These are phyloP conservation scores for Drosophila melanosoma DNA, from an alignment of 2,888 invertebrate species.

Conservation along the genomic window DNA sequence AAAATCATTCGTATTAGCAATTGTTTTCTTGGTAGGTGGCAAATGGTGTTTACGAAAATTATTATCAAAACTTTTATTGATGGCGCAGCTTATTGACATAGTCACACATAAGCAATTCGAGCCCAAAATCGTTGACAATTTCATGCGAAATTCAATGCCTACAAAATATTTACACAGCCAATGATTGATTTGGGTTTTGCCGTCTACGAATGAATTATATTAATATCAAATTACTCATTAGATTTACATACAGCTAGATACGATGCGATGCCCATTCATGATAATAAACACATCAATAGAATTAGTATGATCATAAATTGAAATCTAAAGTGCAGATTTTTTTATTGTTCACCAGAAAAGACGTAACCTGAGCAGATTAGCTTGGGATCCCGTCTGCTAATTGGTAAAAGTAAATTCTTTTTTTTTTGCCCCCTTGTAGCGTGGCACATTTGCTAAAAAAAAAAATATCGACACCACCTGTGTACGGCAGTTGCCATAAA, in stretches of 20 bases:
- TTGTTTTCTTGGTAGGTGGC: conserved; percentile 40
- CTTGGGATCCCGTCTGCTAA: conserved; percentile 47
- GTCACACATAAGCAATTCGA: background rate
- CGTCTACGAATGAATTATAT: conserved; percentile 36
- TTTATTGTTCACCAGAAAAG: conserved; percentile 53
- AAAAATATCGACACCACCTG: conserved; percentile 57
- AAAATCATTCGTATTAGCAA: conserved; percentile 38
- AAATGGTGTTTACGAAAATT: conserved; percentile 61
- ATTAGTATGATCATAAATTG: conserved; percentile 65
- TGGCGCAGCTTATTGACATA: conserved; percentile 3
- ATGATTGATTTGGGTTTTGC: conserved; percentile 19
- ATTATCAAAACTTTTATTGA: conserved; percentile 54
- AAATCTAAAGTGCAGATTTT: conserved; percentile 43
- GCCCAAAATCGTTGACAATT: conserved; percentile 44
- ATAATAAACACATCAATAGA: conserved; percentile 8
- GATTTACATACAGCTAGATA: conserved; percentile 27
- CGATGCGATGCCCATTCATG: conserved; percentile 46
- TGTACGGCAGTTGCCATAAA: conserved; percentile 50
- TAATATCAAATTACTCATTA: conserved; percentile 59
- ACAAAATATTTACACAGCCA: conserved; percentile 54
- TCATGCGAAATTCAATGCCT: conserved; percentile 61
- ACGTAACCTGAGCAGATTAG: conserved; percentile 17
- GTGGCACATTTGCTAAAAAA: conserved; percentile 54
- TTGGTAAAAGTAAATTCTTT: conserved; percentile 51
- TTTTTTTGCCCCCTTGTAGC: conserved; percentile 37